Conservation (phyloP, 2,888 invertebrate genomes). For the Rugalucina vietnamica region DNA sequence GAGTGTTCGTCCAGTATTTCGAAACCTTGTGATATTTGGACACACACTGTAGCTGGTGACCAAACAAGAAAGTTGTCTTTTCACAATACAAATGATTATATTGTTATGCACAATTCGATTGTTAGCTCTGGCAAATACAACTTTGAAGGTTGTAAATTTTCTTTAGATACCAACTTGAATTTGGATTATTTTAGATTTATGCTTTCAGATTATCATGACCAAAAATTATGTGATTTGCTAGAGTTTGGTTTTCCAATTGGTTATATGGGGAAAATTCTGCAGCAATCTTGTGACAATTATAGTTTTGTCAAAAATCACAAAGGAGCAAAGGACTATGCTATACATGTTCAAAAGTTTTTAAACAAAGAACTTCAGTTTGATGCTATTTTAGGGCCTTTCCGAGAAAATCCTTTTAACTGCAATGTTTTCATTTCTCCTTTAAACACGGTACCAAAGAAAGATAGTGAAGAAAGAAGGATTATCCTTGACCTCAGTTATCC, state of each 20-base stretch:
- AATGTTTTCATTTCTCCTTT: not conserved
- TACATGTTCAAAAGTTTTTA: not conserved
- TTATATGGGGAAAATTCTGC: not conserved
- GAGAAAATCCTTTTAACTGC: not conserved
- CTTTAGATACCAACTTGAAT: not conserved
- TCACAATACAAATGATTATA: not conserved
- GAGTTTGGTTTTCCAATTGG: not conserved
- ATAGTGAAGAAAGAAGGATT: not conserved
- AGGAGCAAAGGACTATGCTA: not conserved
- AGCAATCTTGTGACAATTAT: not conserved
- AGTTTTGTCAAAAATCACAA: not conserved
- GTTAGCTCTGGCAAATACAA: not conserved
- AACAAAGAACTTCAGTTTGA: not conserved
- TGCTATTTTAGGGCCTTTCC: not conserved
- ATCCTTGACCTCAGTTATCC: not conserved
- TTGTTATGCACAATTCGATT: not conserved
- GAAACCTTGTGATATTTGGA: too few species aligned
- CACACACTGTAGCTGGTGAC: too few species aligned
- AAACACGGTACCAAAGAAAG: not conserved
- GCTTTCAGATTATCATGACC: not conserved
- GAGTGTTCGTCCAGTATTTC: too few species aligned
- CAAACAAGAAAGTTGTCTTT: not conserved
- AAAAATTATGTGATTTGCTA: not conserved
- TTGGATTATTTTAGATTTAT: not conserved
- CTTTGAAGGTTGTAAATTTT: not conserved